phyloP scores from a whole-genome alignment of 2,797 vertebrate species.

The Yasuhikotakia modesta region DNA sequence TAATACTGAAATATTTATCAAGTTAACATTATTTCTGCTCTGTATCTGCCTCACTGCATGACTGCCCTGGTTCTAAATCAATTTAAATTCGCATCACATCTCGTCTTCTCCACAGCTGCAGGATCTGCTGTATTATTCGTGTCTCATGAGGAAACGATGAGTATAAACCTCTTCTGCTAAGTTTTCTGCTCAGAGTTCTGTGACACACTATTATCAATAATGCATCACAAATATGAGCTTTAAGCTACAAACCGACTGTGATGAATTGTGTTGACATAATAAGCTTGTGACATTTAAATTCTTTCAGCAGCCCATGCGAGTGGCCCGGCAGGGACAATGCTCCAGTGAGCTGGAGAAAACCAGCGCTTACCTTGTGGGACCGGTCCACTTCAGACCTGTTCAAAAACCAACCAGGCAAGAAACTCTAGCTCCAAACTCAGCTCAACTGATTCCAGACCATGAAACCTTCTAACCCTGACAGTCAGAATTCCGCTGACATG shows the following conservation, averaged over 20 bases:
- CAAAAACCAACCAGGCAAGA: slow-evolving; percentile 10
- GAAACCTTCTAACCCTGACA: background rate
- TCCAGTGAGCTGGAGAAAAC: slow-evolving; percentile 21
- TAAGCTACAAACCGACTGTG: slow-evolving; percentile 22
- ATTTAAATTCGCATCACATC: no score
- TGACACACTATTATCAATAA: slow-evolving; percentile 39
- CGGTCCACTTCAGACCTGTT: slow-evolving; percentile 35
- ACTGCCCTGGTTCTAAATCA: background rate
- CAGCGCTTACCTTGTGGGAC: slow-evolving; percentile 17
- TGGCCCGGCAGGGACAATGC: slow-evolving; percentile 1
- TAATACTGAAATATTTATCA: no score
- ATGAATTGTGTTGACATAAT: slow-evolving; percentile 51
- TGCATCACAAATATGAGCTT: slow-evolving; percentile 22
- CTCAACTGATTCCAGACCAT: background rate
- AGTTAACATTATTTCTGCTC: background rate
- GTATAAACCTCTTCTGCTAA: no score
- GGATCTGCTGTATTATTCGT: no score
- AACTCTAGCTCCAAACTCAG: slow-evolving; percentile 27
- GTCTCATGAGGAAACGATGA: no score
- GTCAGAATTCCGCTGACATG: no score
- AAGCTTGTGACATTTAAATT: slow-evolving; percentile 61
- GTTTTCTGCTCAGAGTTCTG: background rate
- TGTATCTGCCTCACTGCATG: no score
- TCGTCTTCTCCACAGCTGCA: no score
- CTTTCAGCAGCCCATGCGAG: background rate